Evolutionary conservation across 2,113 vertebrate genomes (phyloP), one percentile per base, ranked within the genome.

Genomic region (Mionectes macconnelli): DNA sequence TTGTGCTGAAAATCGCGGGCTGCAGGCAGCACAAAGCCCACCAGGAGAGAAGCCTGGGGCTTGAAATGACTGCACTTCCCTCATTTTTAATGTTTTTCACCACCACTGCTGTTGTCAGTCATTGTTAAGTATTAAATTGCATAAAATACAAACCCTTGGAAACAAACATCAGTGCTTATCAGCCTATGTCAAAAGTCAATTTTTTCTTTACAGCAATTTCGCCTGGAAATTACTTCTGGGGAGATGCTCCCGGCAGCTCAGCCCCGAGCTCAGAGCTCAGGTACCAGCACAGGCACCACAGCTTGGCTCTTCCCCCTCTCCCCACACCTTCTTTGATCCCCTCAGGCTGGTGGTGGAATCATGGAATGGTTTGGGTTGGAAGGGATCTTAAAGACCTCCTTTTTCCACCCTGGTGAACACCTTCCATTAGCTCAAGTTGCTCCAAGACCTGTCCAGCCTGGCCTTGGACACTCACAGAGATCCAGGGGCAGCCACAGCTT

Each of bases 171-270:
- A 28, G 91, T 70, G 93, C 82, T 96, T 96, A 97, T 95, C 94
- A 96, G 96, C 85, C 92, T 83, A 80, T 97, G 94, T 94, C 92
- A 97, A 91, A 96, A 97, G 93, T 96, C 95, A 96, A 86, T 95
- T 96, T 94, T 94, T 95, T 55, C 90, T 96, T 96, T 91, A 95
- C 75, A 89, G 87, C 96, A 95, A 91, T 96, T 96, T 95, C 1
- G 0, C 63, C 59, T 77, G 85, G 78, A 94, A 96, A 97, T 97
- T 82, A 95, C 92, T 96, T 87, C 59, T 87, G 87, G 62, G 49
- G 62, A 52, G 67, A 62, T 31, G 50, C 40, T 33, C 59, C 45
- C 42, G 22, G 55, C 2, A 0, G 68, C 91, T 77, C 72, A 89
- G 92, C 50, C 42, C 68, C 13, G 33, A n/a, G 33, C 33, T 22